These are phyloP conservation scores for Pygathrix nemaeus DNA, from an alignment of 2,113 vertebrate species.

Conservation along the genomic window DNA sequence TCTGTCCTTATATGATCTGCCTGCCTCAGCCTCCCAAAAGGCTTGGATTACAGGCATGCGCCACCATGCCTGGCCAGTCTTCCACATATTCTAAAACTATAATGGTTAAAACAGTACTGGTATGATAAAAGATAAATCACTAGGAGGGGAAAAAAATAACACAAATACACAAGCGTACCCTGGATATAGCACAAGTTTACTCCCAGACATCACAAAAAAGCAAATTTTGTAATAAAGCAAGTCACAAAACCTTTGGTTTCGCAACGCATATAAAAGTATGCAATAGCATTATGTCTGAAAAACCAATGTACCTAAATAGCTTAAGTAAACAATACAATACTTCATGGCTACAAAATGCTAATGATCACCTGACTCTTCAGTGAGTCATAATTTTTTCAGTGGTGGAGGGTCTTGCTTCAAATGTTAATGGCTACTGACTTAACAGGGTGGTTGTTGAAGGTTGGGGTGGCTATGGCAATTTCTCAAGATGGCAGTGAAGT, in stretches of 20 bases:
- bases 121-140: conserved; percentile 1
- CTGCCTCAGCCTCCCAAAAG: too few species aligned
- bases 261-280: not conserved
- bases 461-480: not conserved
- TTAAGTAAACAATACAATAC: not conserved
- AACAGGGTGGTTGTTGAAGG: not conserved
- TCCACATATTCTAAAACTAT: not conserved
- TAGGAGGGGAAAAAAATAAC: not conserved
- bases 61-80: not conserved
- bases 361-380: not conserved
- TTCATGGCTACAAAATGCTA: not conserved
- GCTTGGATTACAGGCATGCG: too few species aligned
- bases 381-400: not conserved
- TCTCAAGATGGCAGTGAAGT: not conserved
- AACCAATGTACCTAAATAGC: not conserved
- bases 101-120: not conserved
- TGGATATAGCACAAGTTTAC: not conserved
- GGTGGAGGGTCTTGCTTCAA: not conserved
- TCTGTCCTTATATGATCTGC: too few species aligned
- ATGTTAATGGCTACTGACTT: not conserved
- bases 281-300: not conserved
- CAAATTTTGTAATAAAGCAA: not conserved
- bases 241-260: not conserved
- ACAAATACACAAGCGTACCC: not conserved
- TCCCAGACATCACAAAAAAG: not conserved